Evolutionary conservation across 2,888 invertebrate species (phyloP).

Genomic region (Agrypnus murinus): DNA sequence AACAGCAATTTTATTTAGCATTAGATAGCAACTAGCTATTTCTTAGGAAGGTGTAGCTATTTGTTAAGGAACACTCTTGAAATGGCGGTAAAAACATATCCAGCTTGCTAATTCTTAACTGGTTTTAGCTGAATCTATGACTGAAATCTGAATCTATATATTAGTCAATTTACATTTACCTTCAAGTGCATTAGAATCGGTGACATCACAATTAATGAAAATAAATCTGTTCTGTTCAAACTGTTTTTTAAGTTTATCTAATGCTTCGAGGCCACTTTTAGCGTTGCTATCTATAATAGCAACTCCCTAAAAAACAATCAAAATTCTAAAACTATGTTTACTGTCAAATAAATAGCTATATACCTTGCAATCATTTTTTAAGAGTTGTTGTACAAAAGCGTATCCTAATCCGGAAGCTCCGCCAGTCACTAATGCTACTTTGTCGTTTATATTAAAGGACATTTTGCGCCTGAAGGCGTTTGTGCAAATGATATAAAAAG

Average conservation of each 20-base stretch:
- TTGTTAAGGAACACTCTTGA: too few relatives aligned
- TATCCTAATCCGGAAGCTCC: slow-evolving; percentile 20
- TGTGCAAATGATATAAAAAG: too few relatives aligned
- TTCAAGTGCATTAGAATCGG: slow-evolving; percentile 82
- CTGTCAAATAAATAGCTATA: background rate
- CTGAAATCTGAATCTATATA: too few relatives aligned
- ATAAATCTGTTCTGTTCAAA: slow-evolving; percentile 80
- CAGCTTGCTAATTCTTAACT: too few relatives aligned
- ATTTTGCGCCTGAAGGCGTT: too few relatives aligned
- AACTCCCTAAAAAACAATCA: slow-evolving; percentile 57
- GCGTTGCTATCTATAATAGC: slow-evolving; percentile 62
- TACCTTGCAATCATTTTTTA: slow-evolving; percentile 35
- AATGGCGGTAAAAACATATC: too few relatives aligned
- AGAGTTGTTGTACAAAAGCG: slow-evolving; percentile 19
- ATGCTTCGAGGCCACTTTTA: slow-evolving; percentile 75
- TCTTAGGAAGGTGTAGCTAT: too few relatives aligned
- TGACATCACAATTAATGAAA: slow-evolving; percentile 82
- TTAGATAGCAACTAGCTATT: too few relatives aligned
- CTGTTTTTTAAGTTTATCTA: slow-evolving; percentile 76
- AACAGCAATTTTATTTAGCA: too few relatives aligned
- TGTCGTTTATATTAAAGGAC: background rate
- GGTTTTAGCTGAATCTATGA: too few relatives aligned
- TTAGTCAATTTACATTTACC: too few relatives aligned
- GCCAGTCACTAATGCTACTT: slow-evolving; percentile 27
- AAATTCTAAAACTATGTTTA: background rate